Base-by-base conservation (phyloP, 2,797 vertebrate species). In the Chlorospingus flavigularis region DNA sequence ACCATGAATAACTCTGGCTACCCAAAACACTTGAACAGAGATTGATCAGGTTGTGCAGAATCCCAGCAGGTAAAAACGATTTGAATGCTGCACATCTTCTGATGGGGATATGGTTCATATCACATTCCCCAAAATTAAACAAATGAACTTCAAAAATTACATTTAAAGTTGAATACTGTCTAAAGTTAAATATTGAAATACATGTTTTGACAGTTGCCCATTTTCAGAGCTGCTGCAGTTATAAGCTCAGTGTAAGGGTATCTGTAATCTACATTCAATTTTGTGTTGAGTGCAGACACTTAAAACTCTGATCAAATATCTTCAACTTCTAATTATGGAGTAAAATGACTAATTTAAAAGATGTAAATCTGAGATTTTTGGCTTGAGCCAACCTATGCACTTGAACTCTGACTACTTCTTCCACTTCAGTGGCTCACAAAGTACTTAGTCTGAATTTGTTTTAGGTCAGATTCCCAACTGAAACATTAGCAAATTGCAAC, bases 401-500 rank as follows among this genome's bases (percentile, higher is more conserved):
- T 84, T 94, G 67, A 82, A 86, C 43, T 91, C 37, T 91, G 51
- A 70, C 47, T 72, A 14, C 11, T 76, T 79, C 61, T 94, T 91
- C 54, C 57, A 68, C 45, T 83, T 90, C 74, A 77, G 26, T 61
- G 31, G 42, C 37, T 90, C 58, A 73, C 66, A 75, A 86, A 76
- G 47, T 66, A 31, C 5, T 82, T 81, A 77, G 40, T 82, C 37
- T 82, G 90, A 77, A 57, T 30, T 30, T 51, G 24, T 82, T 47
- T 83, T 58, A 92, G 71, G 55, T 67, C 63, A 83, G 47, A 77
- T 91, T 88, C 65, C 71, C 81, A 91, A 43, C 4, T 71, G 61
- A 91, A 94, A 62, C 62, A 85, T 94, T 88, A 93, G 57, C 35
- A 90, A 94, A 72, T 72, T 82, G 76, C 76, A 77, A 62, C 33